A percentile compares a stretch with the other conserved stretches of the same genome.
Evolutionary conservation across 1,140 invertebrate genomes (phyloP).

Genomic region (Bradysia coprophila): DNA sequence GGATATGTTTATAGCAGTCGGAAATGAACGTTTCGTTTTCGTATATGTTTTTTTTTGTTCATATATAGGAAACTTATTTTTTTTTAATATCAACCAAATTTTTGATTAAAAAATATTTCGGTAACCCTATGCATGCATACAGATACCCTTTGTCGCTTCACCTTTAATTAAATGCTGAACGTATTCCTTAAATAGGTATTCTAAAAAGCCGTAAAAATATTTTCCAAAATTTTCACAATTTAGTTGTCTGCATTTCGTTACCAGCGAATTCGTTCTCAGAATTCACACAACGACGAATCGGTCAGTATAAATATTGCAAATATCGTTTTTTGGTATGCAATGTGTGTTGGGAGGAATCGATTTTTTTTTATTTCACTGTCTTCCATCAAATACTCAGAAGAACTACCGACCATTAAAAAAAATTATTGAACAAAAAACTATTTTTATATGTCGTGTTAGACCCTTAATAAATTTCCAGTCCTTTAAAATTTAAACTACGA

Average conservation of each 20-base stretch:
- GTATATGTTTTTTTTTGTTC: neutral
- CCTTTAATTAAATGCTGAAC: neutral
- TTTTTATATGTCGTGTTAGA: neutral
- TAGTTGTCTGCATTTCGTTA: no score
- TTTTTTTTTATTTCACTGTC: no score
- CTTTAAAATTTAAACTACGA: no score
- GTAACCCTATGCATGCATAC: neutral
- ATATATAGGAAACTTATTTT: no score
- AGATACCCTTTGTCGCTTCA: neutral
- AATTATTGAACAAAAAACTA: neutral
- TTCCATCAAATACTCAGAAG: neutral
- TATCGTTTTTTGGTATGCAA: no score
- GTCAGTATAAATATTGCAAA: neutral
- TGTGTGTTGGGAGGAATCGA: no score
- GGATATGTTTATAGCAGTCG: neutral
- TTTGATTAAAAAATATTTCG: neutral
- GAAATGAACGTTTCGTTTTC: neutral
- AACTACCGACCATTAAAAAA: neutral
- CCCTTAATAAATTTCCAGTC: neutral
- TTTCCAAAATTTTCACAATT: no score
- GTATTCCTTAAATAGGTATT: neutral
- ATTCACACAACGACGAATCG: neutral
- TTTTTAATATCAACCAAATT: neutral
- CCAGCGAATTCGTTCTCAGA: no score
- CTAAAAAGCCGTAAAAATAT: neutral